Percentiles rank a stretch among this genome's conserved stretches.
These are phyloP conservation scores for Ia io DNA, from an alignment of 2,113 vertebrate species.

Conservation along the genomic window DNA sequence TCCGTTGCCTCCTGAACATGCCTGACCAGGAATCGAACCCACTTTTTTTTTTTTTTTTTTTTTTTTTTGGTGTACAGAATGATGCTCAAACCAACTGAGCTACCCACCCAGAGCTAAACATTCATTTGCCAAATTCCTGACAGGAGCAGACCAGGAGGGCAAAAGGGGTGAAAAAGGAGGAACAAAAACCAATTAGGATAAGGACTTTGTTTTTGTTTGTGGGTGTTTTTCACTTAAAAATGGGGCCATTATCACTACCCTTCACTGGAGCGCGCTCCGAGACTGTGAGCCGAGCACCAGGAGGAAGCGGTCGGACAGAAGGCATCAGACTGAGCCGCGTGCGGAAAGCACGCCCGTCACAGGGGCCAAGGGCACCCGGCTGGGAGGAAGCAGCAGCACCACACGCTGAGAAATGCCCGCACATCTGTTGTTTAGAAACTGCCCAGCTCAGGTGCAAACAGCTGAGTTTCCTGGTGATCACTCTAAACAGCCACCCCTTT, in stretches of 20 bases:
- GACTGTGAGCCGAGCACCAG: no score
- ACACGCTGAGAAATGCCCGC: not conserved
- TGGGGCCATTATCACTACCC: accelerated
- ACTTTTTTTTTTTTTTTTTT: no score
- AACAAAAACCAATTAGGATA: not conserved
- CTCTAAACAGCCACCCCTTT: conserved; percentile 75
- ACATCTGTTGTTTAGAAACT: conserved; percentile 77
- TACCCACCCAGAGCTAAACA: not conserved
- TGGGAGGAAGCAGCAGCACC: not conserved
- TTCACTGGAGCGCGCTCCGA: accelerated
- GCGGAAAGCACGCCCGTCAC: not conserved
- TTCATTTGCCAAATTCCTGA: not conserved
- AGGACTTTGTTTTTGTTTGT: not conserved
- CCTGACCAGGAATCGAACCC: not conserved
- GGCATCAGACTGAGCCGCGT: not conserved
- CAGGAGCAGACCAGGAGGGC: not conserved
- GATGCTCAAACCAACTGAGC: not conserved
- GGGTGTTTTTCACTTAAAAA: not conserved
- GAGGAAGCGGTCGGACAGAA: not conserved
- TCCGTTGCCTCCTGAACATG: no score
- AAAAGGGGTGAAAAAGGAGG: not conserved
- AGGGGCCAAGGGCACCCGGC: not conserved
- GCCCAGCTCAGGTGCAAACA: conserved; percentile 75
- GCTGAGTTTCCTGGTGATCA: conserved; percentile 80
- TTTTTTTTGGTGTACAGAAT: no score